Percentiles rank a stretch among this genome's conserved stretches.
Conservation (phyloP, 2,888 invertebrate genomes). For the Nephrotoma appendiculata region DNA sequence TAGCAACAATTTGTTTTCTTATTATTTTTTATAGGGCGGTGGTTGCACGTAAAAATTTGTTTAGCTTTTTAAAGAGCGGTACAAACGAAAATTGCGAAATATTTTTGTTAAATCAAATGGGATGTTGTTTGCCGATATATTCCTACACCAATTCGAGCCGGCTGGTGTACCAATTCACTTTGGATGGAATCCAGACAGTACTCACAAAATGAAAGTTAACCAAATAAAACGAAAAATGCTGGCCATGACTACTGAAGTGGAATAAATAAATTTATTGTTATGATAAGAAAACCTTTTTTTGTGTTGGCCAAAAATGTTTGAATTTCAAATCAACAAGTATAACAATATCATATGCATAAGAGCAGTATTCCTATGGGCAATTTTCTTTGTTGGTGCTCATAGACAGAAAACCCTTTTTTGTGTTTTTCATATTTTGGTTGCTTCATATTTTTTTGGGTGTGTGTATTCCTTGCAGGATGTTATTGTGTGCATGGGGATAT, state of each 20-base stretch:
- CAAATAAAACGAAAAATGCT: not conserved
- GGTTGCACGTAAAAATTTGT: not conserved
- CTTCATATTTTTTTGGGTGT: not conserved
- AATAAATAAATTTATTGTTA: not conserved
- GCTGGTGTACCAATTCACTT: not conserved
- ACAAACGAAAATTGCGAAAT: not conserved
- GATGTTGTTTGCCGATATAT: not conserved
- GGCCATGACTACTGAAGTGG: not conserved
- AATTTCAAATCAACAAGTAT: not conserved
- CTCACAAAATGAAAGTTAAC: not conserved
- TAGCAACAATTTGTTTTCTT: not conserved
- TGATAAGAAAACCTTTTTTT: not conserved
- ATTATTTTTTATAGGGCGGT: not conserved
- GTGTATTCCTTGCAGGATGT: not conserved
- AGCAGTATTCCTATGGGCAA: not conserved
- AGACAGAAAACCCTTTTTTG: not conserved
- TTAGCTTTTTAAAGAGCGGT: not conserved
- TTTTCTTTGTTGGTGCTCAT: not conserved
- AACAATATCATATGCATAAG: not conserved
- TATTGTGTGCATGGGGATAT: not conserved
- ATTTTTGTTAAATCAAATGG: no score
- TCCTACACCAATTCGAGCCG: not conserved
- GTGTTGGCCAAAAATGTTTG: not conserved
- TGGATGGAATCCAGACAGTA: not conserved
- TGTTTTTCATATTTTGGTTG: not conserved